Percentiles rank a stretch among this genome's conserved stretches.
Evolutionary conservation across 2,888 invertebrate genomes (phyloP).

Genomic region (Geotrupes spiniger): DNA sequence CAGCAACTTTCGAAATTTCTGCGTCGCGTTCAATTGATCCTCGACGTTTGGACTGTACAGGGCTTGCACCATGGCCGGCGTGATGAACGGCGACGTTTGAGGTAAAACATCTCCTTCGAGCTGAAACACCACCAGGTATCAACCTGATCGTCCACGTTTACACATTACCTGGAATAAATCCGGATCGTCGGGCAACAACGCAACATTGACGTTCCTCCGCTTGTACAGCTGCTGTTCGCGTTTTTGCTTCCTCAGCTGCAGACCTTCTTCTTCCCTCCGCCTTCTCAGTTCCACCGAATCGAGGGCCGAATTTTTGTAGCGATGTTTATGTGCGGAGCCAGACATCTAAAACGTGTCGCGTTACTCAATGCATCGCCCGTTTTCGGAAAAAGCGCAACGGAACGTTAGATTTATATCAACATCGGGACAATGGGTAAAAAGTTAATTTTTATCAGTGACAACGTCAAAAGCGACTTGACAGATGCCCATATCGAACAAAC

Average conservation of each 20-base stretch:
- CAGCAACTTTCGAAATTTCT: constrained; percentile 88
- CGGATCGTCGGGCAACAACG: constrained; percentile 44
- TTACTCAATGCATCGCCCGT: background rate
- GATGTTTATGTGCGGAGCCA: constrained; percentile 77
- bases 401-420: background rate
- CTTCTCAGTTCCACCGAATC: constrained; percentile 90
- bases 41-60: constrained; percentile 73
- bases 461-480: constrained; percentile 21
- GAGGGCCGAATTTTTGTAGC: constrained; percentile 91
- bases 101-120: constrained; percentile 44
- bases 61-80: constrained; percentile 80
- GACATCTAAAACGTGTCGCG: constrained; percentile 63
- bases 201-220: constrained; percentile 74
- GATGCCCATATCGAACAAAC: constrained; percentile 8
- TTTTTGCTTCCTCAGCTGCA: constrained; percentile 93
- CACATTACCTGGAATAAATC: constrained; percentile 49
- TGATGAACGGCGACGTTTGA: constrained; percentile 57
- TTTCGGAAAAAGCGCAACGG: background rate
- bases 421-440: background rate
- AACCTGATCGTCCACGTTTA: no score
- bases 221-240: constrained; percentile 93
- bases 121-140: constrained; percentile 23
- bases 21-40: constrained; percentile 82
- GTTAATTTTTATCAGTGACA: constrained; percentile 12
- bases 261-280: constrained; percentile 92